Evolutionary conservation across 2,888 invertebrate genomes (phyloP), one percentile per base, ranked within the genome.

Genomic region (Halictus quadricinctus): DNA sequence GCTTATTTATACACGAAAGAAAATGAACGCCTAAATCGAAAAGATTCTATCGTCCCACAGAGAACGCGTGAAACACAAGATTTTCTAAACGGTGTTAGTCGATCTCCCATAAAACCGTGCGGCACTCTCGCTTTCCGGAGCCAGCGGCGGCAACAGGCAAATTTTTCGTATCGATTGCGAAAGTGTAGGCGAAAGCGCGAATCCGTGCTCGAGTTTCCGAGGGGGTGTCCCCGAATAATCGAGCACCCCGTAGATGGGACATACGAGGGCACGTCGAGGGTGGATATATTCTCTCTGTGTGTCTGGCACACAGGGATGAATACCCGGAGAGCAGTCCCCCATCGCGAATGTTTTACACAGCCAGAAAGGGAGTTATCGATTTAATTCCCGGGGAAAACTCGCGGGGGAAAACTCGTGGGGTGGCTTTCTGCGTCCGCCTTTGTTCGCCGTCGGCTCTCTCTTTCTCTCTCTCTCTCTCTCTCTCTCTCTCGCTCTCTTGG

Each of bases 351-450:
- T 91, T 92, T 93, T 90, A 90, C 90, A 88, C 89, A 72, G 84
- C 81, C 25, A 80, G 90, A 91, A 93, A 89, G 92, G 91, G 92
- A 91, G 92, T 93, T 94, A 94, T 94, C 93, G 94, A 94, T 94
- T 94, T 92, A 93, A 93, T 94, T 93, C 92, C 91, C 93, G 90
- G 93, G 93, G 93, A 94, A 94, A 93, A 93, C 90, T 88, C 89
- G 83, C 76, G 91, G 91, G 91, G 91, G 84, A 88, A 91, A 90
- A 79, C 87, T 50, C 48, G 54, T 75, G 70, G 76, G 87, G 80
- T 58, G 73, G 77, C 78, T 85, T 78, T n/a, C 54, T n/a, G 54
- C 54, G 54, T 3, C 21, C 84, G 79, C 46, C 82, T 87, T 88
- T 84, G 86, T 87, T 10, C 54, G 10, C 10, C n/a, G 3, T 84